These are phyloP conservation scores for Adineta ricciae DNA, from an alignment of 2,888 invertebrate species.

Conservation along the genomic window DNA sequence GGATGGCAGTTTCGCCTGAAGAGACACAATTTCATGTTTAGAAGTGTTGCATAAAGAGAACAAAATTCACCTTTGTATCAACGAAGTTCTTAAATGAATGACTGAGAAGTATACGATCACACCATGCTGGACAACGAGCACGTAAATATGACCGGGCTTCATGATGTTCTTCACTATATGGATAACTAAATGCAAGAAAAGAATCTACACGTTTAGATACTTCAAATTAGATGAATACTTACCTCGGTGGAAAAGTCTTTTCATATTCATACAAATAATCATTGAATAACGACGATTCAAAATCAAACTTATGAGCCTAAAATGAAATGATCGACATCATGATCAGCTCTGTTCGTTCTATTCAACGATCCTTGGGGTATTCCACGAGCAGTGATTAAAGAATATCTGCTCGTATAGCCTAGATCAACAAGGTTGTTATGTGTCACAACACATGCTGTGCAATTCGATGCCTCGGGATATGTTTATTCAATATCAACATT, in stretches of 20 bases:
- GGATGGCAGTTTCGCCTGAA: conserved; percentile 44
- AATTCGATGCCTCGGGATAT: too few relatives aligned
- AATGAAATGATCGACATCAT: too few relatives aligned
- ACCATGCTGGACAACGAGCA: conserved; percentile 93
- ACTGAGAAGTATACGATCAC: conserved; percentile 80
- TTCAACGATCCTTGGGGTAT: too few relatives aligned
- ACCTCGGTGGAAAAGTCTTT: conserved; percentile 74
- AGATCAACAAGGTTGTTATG: too few relatives aligned
- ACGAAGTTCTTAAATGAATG: conserved; percentile 60
- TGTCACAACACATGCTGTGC: too few relatives aligned
- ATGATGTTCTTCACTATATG: conserved; percentile 79
- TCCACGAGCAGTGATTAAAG: too few relatives aligned
- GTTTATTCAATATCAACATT: too few relatives aligned
- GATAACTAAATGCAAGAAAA: conserved; percentile 58
- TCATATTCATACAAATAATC: conserved; percentile 75
- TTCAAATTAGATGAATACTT: too few relatives aligned
- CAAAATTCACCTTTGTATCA: not conserved
- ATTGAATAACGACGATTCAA: conserved; percentile 68
- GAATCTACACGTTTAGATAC: too few relatives aligned
- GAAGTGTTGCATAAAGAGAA: too few relatives aligned
- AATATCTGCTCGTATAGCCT: too few relatives aligned
- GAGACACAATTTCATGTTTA: not conserved
- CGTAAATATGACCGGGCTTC: conserved; percentile 79
- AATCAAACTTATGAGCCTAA: conserved; percentile 74
- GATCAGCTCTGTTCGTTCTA: too few relatives aligned